phyloP scores from a whole-genome alignment of 2,888 invertebrate species.

The Mythimna vitellina region DNA sequence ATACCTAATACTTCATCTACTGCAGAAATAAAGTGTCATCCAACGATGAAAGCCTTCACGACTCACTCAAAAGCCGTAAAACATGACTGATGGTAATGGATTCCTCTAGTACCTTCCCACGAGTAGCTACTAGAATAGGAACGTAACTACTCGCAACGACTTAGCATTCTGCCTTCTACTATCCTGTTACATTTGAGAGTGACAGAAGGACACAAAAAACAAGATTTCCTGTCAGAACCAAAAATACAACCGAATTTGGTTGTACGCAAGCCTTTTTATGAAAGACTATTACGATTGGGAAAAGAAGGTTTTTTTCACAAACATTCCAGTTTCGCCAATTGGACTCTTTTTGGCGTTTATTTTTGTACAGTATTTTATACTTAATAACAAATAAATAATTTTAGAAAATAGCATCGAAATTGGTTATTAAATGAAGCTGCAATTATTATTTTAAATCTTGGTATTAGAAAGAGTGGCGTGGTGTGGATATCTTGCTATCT shows the following conservation, averaged over 20 bases:
- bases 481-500: too few species aligned
- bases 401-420: too few species aligned
- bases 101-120: constrained; percentile 9
- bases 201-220: not conserved
- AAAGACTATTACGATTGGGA: not conserved
- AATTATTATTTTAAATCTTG: too few species aligned
- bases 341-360: too few species aligned
- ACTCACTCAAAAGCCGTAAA: constrained; percentile 35
- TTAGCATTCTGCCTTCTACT: constrained; percentile 26
- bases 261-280: not conserved
- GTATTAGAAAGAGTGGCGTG: too few species aligned
- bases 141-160: constrained; percentile 15
- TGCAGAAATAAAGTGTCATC: constrained; percentile 19
- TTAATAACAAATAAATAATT: not conserved
- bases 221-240: not conserved
- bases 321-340: not conserved
- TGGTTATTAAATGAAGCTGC: too few species aligned
- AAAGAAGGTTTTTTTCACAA: not conserved
- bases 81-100: constrained; percentile 48
- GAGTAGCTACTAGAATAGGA: not conserved
- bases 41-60: constrained; percentile 43
- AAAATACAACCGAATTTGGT: not conserved
- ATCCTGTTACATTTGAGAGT: constrained; percentile 13
- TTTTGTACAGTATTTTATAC: too few species aligned
- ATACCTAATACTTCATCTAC: constrained; percentile 6